Percentiles rank a stretch among this genome's conserved stretches.
These are phyloP conservation scores for Etheostoma nigrum DNA, from an alignment of 2,797 vertebrate species.

Conservation along the genomic window DNA sequence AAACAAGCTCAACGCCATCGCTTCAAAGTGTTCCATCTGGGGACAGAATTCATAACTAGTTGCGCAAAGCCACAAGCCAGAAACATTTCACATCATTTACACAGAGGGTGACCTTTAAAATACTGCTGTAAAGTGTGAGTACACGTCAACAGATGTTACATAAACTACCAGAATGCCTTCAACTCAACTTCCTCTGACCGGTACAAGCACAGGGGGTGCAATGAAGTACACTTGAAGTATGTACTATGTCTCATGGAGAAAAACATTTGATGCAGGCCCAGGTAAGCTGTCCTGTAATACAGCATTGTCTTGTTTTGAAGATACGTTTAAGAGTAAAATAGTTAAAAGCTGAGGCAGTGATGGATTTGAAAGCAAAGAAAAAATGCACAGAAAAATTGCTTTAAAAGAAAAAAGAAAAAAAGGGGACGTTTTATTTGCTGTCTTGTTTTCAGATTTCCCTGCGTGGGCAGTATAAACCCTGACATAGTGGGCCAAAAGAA, in stretches of 20 bases:
- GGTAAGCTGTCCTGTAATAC: constrained; percentile 25
- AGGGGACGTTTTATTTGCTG: constrained; percentile 56
- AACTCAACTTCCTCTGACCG: constrained; percentile 34
- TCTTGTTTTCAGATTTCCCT: constrained; percentile 67
- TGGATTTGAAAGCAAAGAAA: constrained; percentile 22
- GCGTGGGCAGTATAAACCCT: constrained; percentile 65
- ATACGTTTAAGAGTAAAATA: constrained; percentile 31
- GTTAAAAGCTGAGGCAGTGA: constrained; percentile 69
- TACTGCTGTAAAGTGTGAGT: constrained; percentile 51
- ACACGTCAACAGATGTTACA: constrained; percentile 25
- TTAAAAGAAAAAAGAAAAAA: constrained; percentile 30
- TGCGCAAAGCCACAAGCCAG: constrained; percentile 11
- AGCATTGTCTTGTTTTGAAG: constrained; percentile 15
- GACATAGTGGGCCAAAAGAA: constrained; percentile 56
- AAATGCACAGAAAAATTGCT: constrained; percentile 2
- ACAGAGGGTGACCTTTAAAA: constrained; percentile 51
- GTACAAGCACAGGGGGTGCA: constrained; percentile 26
- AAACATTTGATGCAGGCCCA: constrained; percentile 21
- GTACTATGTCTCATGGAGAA: constrained; percentile 19
- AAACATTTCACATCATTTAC: constrained; percentile 35
- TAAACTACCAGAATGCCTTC: constrained; percentile 28
- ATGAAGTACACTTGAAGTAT: constrained; percentile 58
- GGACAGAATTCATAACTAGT: constrained; percentile 4
- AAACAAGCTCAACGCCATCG: constrained; percentile 2
- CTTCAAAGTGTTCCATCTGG: constrained; percentile 28